Conservation (phyloP, 2,797 vertebrate species). For the Lithobates pipiens region DNA sequence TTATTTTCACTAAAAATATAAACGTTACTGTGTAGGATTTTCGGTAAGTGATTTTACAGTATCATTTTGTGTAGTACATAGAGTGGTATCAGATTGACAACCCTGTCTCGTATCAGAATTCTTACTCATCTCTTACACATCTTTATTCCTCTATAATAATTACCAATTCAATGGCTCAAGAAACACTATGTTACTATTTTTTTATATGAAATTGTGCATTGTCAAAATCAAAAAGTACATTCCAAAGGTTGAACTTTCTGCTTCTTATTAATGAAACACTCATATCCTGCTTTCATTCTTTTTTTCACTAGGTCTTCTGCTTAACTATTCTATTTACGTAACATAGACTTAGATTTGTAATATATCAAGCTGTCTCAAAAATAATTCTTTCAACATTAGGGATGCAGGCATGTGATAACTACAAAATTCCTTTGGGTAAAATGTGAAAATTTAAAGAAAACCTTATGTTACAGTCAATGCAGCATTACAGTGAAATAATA, state of each 20-base stretch:
- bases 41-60: neutral
- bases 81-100: neutral
- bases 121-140: slow-evolving; percentile 10
- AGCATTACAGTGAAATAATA: no score
- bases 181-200: neutral
- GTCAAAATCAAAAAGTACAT: slow-evolving; percentile 35
- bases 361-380: neutral
- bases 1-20: no score
- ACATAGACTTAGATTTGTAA: neutral
- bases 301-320: neutral
- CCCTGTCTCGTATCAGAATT: neutral
- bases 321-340: neutral
- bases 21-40: neutral
- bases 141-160: neutral
- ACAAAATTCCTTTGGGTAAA: no score
- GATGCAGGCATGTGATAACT: no score
- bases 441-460: no score
- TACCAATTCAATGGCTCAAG: neutral
- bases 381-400: neutral
- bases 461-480: no score
- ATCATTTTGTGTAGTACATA: neutral
- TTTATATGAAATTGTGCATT: slow-evolving; percentile 8
- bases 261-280: neutral
- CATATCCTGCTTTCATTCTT: slow-evolving; percentile 1
- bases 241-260: neutral